Conservation (phyloP, 1,140 invertebrate genomes). For the Macrobrachium nipponense region DNA sequence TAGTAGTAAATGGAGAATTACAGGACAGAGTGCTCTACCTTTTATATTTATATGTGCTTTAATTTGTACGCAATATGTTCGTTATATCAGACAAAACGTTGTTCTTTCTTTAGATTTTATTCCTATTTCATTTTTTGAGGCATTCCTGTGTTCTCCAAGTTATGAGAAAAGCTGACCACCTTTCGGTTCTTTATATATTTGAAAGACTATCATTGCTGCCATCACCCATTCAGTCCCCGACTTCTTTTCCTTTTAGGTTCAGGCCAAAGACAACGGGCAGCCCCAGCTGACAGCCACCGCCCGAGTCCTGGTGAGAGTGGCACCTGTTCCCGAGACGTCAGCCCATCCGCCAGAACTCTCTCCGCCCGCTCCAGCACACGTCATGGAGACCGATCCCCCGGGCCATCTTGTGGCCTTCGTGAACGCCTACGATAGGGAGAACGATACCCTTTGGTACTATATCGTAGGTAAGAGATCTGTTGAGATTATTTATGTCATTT, state of each 20-base stretch:
- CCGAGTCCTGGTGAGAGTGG: slow-evolving; percentile 73
- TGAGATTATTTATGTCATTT: too few relatives aligned
- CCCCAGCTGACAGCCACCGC: slow-evolving; percentile 78
- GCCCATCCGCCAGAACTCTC: slow-evolving; percentile 35
- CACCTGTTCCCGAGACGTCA: slow-evolving; percentile 63
- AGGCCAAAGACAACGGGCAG: slow-evolving; percentile 81
- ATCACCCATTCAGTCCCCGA: too few relatives aligned
- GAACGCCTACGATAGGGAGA: slow-evolving; percentile 84
- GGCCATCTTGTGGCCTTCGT: slow-evolving; percentile 85
- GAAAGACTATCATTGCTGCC: background rate
- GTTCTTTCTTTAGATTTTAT: too few relatives aligned
- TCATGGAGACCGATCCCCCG: slow-evolving; percentile 81
- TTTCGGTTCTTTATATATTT: background rate
- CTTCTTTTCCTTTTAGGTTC: slow-evolving; percentile 73
- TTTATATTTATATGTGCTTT: too few relatives aligned
- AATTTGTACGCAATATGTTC: too few relatives aligned
- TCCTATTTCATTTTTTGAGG: too few relatives aligned
- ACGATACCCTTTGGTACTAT: slow-evolving; percentile 88
- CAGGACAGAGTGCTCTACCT: too few relatives aligned
- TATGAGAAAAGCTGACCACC: too few relatives aligned
- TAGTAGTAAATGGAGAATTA: too few relatives aligned
- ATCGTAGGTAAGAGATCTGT: slow-evolving; percentile 74
- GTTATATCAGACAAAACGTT: too few relatives aligned
- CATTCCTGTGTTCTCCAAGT: too few relatives aligned
- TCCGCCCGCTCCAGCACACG: slow-evolving; percentile 45